Evolutionary conservation across 2,113 vertebrate species (phyloP), one percentile per base, ranked within the genome.

Genomic region (Stigmatopora nigra): DNA sequence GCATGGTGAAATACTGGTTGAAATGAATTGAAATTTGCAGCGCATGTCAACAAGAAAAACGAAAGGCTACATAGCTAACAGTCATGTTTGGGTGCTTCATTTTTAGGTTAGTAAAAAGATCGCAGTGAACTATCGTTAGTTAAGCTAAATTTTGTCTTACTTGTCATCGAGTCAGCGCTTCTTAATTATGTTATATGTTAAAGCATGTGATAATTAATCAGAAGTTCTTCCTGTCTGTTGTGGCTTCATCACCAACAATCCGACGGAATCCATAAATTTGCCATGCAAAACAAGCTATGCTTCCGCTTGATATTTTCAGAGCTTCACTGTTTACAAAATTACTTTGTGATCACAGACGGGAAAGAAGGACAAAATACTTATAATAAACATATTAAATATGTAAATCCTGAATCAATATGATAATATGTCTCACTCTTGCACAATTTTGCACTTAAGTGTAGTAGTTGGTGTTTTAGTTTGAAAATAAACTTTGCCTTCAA

Each of bases 101-200:
- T 51, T 44, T 46, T 25, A 10, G 10, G 62, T n/a, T 6, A 31
- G 12, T 45, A 19, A 9, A 17, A 17, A 4, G 7, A 4, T 46
- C 5, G 53, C 5, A 31, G 11, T 31, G 13, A 13, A 13, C 83
- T 85, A 14, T 3, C n/a, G 45, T 45, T 12, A 45, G 19, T 61
- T 80, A 86, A 86, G 85, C 65, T 86, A 80, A 68, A 49, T 45
- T 72, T 63, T 41, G 44, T 64, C 48, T 59, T 35, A 51, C 49
- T 53, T 47, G 25, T 68, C 57, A 65, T 14, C 44, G 22, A 71
- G 41, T 44, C 20, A 51, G 15, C 25, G 8, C 46, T 12, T 9
- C 20, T 38, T 7, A 45, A 62, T 41, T 64, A 1, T 51, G 4
- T 10, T 16, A 20, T 36, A 14, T 35, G 15, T 11, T 36, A 9